Percentiles rank a stretch among this genome's conserved stretches.
phyloP scores from a whole-genome alignment of 2,888 invertebrate species.

The Xestobium rufovillosum region DNA sequence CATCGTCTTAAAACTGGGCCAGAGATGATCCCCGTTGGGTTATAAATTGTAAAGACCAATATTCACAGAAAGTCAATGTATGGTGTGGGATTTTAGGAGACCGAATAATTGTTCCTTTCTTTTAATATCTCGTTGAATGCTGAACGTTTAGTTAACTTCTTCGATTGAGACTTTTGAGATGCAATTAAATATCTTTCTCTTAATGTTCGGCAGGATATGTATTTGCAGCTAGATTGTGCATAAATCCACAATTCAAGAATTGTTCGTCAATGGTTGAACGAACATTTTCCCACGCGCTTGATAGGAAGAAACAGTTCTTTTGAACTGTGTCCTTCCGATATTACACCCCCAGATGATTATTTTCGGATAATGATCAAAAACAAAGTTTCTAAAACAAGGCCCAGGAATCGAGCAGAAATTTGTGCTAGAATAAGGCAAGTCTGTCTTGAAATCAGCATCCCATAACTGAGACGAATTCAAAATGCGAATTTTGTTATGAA shows the following conservation, averaged over 20 bases:
- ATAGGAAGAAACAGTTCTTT: conserved; percentile 11
- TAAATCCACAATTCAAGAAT: conserved; percentile 15
- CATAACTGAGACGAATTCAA: conserved; percentile 4
- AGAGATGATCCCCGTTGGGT: conserved; percentile 4
- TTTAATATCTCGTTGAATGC: conserved; percentile 8
- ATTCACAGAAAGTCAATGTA: conserved; percentile 8
- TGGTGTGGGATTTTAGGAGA: conserved; percentile 10
- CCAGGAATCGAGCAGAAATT: conserved; percentile 1
- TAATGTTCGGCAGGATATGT: conserved; percentile 16
- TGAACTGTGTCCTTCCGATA: conserved; percentile 8
- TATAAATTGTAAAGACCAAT: conserved; percentile 1
- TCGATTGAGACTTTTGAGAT: conserved; percentile 13
- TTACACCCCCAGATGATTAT: neutral
- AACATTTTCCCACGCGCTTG: conserved; percentile 11
- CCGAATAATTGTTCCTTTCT: conserved; percentile 7
- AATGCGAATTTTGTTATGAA: conserved; percentile 1
- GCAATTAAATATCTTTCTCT: conserved; percentile 15
- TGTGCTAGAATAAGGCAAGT: conserved; percentile 4
- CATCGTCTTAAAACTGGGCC: conserved; percentile 8
- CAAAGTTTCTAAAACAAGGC: conserved; percentile 4
- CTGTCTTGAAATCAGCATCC: conserved; percentile 6
- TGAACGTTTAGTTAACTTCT: conserved; percentile 12
- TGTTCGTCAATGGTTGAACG: conserved; percentile 16
- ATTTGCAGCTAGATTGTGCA: conserved; percentile 12
- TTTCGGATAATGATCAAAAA: conserved; percentile 3